These are phyloP conservation scores for Globodera rostochiensis DNA, from an alignment of 1,140 invertebrate genomes.

Conservation along the genomic window DNA sequence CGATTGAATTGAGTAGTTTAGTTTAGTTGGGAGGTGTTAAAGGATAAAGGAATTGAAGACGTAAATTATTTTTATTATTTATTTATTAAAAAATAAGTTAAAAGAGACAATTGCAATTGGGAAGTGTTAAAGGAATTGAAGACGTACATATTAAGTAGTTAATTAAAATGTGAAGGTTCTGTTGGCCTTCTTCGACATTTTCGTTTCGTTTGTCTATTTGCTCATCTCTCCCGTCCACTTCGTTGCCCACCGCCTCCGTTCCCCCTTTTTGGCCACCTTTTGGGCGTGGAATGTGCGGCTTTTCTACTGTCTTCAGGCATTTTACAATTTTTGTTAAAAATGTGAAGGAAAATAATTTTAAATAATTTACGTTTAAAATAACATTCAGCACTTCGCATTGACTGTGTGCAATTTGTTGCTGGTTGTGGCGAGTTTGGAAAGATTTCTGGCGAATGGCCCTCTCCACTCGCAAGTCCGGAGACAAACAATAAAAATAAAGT, in stretches of 20 bases:
- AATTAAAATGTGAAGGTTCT: constrained; percentile 20
- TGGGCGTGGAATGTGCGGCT: constrained; percentile 56
- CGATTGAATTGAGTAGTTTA: too few species aligned
- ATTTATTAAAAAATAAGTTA: too few species aligned
- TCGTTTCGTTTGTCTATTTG: constrained; percentile 52
- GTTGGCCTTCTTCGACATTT: constrained; percentile 49
- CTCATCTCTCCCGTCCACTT: constrained; percentile 53
- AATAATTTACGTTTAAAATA: too few species aligned
- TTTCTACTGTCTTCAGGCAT: constrained; percentile 51
- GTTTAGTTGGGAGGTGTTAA: too few species aligned
- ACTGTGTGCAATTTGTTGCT: constrained; percentile 57
- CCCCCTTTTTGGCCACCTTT: constrained; percentile 20
- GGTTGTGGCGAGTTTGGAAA: constrained; percentile 52
- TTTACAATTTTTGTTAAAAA: not conserved
- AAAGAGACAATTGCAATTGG: too few species aligned
- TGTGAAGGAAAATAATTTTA: not conserved
- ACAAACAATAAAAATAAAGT: not conserved
- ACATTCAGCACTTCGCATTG: constrained; percentile 49
- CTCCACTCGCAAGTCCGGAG: constrained; percentile 38
- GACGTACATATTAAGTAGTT: too few species aligned
- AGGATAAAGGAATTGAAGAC: too few species aligned
- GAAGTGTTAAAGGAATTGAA: too few species aligned
- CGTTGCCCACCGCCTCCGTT: constrained; percentile 36
- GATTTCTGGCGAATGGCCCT: constrained; percentile 57
- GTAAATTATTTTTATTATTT: too few species aligned